These are phyloP conservation scores for Nematostella vectensis DNA, from an alignment of 92 coral and sea anemone species.

Conservation along the genomic window DNA sequence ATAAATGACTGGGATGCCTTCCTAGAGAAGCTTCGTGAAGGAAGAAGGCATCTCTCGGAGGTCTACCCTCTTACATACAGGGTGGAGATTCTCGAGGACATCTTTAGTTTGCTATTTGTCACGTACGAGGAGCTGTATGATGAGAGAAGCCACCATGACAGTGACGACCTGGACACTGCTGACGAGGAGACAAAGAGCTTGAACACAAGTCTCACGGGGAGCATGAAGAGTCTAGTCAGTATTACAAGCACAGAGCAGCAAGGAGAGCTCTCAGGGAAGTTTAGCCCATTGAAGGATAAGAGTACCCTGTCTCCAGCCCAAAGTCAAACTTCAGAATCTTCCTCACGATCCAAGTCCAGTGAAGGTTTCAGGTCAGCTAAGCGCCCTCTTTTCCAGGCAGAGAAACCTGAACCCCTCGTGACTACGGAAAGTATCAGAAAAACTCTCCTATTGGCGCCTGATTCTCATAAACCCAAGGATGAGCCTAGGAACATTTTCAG, in stretches of 20 bases:
- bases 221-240: constrained; percentile 86
- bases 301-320: background rate
- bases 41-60: constrained; percentile 51
- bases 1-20: background rate
- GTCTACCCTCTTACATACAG: constrained; percentile 84
- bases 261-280: constrained; percentile 10
- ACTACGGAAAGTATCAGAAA: background rate
- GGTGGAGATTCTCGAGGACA: constrained; percentile 78
- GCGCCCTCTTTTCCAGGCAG: constrained; percentile 45
- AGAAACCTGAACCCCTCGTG: constrained; percentile 7
- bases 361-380: constrained; percentile 17
- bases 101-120: constrained; percentile 84
- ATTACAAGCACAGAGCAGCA: constrained; percentile 52
- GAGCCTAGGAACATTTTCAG: background rate
- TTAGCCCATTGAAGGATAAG: constrained; percentile 42
- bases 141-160: constrained; percentile 62
- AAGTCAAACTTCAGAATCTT: constrained; percentile 17
- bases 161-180: constrained; percentile 78
- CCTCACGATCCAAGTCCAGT: constrained; percentile 6
- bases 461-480: background rate
- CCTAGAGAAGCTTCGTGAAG: constrained; percentile 36
- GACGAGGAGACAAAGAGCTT: constrained; percentile 79
- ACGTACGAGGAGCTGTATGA: constrained; percentile 78
- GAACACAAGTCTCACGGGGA: constrained; percentile 76
- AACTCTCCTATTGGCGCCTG: background rate